Evolutionary conservation across 2,888 invertebrate species (phyloP), one percentile per base, ranked within the genome.

Genomic region (Protodeltote pygarga): DNA sequence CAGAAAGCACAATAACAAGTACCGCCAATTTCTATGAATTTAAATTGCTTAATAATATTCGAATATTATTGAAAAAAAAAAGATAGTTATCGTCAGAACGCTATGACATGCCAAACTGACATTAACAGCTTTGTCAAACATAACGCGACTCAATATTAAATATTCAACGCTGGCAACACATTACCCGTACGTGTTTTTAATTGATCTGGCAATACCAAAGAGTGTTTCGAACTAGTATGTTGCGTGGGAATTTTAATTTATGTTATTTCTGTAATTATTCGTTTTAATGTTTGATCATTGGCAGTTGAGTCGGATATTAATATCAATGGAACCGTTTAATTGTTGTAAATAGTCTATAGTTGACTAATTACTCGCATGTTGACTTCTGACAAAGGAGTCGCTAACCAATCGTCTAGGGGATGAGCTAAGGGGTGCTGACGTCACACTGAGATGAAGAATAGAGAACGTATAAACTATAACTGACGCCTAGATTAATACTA

Each of bases 51-150:
- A 79, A 74, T 76, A 73, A 71, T 71, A 66, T 73, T 72, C 45
- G 64, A 72, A 71, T 76, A 76, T 77, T 79, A 85, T 83, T 81
- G 76, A 83, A 72, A 59, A 58, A 58, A 34, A 65, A n/a, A 52
- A 51, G 85, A 86, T 84, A 81, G 63, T 19, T 39, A 85, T 83
- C 85, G 45, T 19, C 21, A 57, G 55, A 65, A 47, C 49, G 65
- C 71, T 69, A 79, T 89, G 85, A 89, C 91, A 91, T 92, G 91
- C 91, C 83, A 90, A 85, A 83, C 70, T 75, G 79, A 83, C 89
- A 92, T 92, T 91, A 91, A 88, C 89, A 89, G 80, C 85, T 86
- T 75, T 85, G 87, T 85, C 86, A 87, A 88, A 87, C 86, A 85
- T 83, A 81, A 83, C 82, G 72, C 77, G 73, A 55, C n/a, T n/a